These are phyloP conservation scores for Drosophila nasuta DNA, from an alignment of 1,140 invertebrate genomes.

Conservation along the genomic window DNA sequence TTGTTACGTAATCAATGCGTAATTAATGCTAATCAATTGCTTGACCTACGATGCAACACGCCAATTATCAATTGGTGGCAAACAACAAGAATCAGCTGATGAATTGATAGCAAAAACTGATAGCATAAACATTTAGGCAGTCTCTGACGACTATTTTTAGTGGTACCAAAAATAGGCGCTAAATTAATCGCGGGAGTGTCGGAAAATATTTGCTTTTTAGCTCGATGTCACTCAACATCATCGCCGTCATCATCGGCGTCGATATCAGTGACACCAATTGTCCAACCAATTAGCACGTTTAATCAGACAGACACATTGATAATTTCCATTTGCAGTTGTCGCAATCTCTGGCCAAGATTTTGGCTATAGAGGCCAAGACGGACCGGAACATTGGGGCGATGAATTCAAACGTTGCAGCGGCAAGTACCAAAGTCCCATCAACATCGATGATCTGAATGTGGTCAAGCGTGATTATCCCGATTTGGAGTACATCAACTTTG, in stretches of 20 bases:
- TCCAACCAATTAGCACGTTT: constrained; percentile 28
- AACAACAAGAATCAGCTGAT: constrained; percentile 4
- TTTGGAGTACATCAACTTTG: constrained; percentile 87
- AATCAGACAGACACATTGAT: constrained; percentile 2
- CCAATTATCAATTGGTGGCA: constrained; percentile 1
- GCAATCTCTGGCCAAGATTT: constrained; percentile 53
- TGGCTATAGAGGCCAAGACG: constrained; percentile 85
- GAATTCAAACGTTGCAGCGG: constrained; percentile 89
- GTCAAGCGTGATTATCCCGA: constrained; percentile 85
- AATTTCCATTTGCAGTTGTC: constrained; percentile 25
- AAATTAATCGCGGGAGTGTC: not conserved
- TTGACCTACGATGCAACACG: not conserved
- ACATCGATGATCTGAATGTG: constrained; percentile 90
- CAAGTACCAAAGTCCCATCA: constrained; percentile 93
- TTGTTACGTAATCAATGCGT: constrained; percentile 46
- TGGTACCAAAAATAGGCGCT: constrained; percentile 9
- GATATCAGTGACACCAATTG: not conserved
- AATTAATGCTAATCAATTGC: constrained; percentile 56
- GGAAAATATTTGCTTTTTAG: not conserved
- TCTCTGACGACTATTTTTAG: constrained; percentile 19
- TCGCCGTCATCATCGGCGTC: not conserved
- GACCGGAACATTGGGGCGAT: constrained; percentile 90
- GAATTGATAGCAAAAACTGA: not conserved
- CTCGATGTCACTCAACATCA: not conserved
- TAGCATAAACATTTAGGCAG: constrained; percentile 2